Evolutionary conservation across 1,140 invertebrate species (phyloP).

Genomic region (Brachionus rotundiformis): DNA sequence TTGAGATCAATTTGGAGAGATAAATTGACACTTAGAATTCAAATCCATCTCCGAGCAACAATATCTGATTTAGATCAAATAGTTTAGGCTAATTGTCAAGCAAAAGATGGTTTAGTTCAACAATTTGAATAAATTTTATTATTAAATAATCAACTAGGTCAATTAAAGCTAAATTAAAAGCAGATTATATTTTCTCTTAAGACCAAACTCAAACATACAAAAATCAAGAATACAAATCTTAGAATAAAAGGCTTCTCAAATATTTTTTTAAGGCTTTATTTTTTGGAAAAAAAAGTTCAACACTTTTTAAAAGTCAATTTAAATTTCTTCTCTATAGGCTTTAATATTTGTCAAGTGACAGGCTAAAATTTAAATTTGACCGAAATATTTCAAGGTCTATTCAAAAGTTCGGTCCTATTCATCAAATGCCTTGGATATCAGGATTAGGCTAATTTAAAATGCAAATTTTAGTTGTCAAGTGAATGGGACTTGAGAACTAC

Average conservation of each 20-base stretch:
- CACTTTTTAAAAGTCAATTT: conserved; percentile 15
- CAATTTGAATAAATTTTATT: not conserved
- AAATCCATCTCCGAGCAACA: not conserved
- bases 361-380: conserved; percentile 8
- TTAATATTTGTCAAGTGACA: not conserved
- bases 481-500: not conserved
- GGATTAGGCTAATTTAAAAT: not conserved
- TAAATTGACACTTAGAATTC: no score
- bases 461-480: conserved; percentile 9
- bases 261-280: conserved; percentile 1
- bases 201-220: not conserved
- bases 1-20: no score
- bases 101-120: not conserved
- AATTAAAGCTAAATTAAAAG: not conserved
- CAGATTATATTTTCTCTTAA: not conserved
- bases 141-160: not conserved
- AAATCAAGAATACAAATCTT: not conserved
- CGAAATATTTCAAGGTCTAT: not conserved
- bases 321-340: not conserved
- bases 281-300: conserved; percentile 11
- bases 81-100: not conserved
- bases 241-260: conserved; percentile 10
- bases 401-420: not conserved
- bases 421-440: not conserved
- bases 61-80: not conserved